Evolutionary conservation across 2,113 vertebrate genomes (phyloP).

Genomic region (Sapayoa aenigma): DNA sequence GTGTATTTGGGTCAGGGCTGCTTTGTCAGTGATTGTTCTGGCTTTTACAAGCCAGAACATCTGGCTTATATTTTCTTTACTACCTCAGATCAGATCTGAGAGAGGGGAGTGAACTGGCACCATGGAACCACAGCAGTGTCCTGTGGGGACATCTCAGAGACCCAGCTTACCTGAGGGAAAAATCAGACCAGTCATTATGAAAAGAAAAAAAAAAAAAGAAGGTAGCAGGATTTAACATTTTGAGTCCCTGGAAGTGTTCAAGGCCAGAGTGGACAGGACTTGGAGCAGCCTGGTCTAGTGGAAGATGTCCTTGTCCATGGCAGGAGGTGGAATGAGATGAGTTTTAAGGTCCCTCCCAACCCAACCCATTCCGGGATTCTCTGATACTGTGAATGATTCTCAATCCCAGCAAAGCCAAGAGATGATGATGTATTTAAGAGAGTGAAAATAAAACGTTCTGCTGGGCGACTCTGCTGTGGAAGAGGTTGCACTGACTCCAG

Average conservation of each 20-base stretch:
- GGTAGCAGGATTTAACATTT: not conserved
- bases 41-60: not conserved
- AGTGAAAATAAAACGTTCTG: not conserved
- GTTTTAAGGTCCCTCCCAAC: not conserved
- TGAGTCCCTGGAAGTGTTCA: no score
- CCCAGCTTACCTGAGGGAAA: not conserved
- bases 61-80: not conserved
- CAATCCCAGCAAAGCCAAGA: not conserved
- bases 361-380: not conserved
- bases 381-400: not conserved
- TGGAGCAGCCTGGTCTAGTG: not conserved
- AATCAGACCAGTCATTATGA: not conserved
- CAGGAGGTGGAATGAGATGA: not conserved
- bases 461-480: not conserved
- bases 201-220: not conserved
- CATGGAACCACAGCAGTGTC: accelerated
- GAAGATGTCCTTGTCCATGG: not conserved
- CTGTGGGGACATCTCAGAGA: no score
- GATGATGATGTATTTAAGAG: not conserved
- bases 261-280: not conserved
- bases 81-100: not conserved
- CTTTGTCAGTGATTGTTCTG: not conserved
- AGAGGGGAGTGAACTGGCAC: not conserved
- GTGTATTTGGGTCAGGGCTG: not conserved
- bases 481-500: not conserved